A percentile compares a stretch with the other conserved stretches of the same genome.
phyloP scores from a whole-genome alignment of 2,797 vertebrate genomes.

The Ataeniobius toweri region DNA sequence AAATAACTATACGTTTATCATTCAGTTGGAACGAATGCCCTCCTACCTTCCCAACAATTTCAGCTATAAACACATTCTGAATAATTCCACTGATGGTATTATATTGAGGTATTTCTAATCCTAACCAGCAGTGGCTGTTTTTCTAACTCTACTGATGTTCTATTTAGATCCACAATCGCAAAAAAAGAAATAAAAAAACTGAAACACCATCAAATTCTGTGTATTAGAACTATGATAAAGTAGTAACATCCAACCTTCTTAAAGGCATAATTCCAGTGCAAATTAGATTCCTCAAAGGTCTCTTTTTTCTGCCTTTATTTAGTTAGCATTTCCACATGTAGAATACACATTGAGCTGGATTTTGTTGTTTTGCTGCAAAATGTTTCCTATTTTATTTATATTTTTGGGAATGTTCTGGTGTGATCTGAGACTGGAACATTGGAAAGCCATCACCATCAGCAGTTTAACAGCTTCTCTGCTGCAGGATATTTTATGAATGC shows the following conservation, averaged over 20 bases:
- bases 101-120: conserved; percentile 9
- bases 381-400: not conserved
- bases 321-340: not conserved
- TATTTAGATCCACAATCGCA: not conserved
- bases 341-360: not conserved
- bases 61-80: conserved; percentile 1
- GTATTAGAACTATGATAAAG: conserved; percentile 24
- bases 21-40: not conserved
- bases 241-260: conserved; percentile 3
- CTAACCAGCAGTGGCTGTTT: conserved; percentile 20
- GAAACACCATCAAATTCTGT: conserved; percentile 18
- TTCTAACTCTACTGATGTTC: conserved; percentile 14
- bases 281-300: not conserved
- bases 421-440: not conserved
- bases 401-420: not conserved
- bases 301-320: not conserved
- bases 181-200: conserved; percentile 18
- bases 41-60: conserved; percentile 15
- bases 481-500: not conserved
- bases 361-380: not conserved
- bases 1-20: not conserved
- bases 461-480: not conserved
- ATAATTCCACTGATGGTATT: conserved; percentile 18
- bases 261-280: not conserved
- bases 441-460: not conserved